Base-by-base conservation (phyloP, 1,140 invertebrate genomes). In the Spodoptera frugiperda region DNA sequence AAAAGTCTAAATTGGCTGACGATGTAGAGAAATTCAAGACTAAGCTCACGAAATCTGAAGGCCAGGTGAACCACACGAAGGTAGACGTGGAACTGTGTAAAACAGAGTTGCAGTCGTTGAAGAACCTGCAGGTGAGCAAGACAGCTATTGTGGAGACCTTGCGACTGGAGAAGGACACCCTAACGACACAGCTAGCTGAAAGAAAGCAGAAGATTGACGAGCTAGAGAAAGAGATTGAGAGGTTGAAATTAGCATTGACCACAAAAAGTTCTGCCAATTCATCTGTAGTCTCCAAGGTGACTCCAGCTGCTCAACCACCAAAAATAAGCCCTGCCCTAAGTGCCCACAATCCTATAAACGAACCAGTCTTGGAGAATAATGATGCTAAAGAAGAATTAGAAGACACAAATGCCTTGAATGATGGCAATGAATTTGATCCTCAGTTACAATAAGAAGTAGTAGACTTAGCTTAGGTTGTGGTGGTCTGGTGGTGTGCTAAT, bases 341-440 rank as follows among this genome's bases (percentile, higher is more conserved):
- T 81, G 83, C 77, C 12, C 79, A 91, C 30, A 89, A 90, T 77
- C 88, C 86, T 17, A 84, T 91, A 0, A 89, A 93, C 78, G 91
- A 93, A 67, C 91, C 91, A 57, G 87, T 87, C 1, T 63, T 91
- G 65, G 90, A 94, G 33, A 91, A 63, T 30, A 57, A 94, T 85
- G 87, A 92, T 92, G 92, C 91, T 49, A 93, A 91, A 54, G 91
- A 94, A 78, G 92, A 94, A 75, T 82, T 94, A 21, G 92, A 93
- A 72, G 92, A 94, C 30, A 80, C 82, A 2, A 92, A 91, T 90
- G 86, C 79, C 21, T 30, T 92, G 14, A 93, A 92, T 86, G 91
- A 93, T 80, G 85, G 81, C 30, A 87, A 87, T 83, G 89, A 91
- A 33, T 89, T 91, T 89, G 90, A 91, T 74, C 83, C 82, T 65